phyloP scores from a whole-genome alignment of 2,797 vertebrate species.

The Pagetopsis macropterus region DNA sequence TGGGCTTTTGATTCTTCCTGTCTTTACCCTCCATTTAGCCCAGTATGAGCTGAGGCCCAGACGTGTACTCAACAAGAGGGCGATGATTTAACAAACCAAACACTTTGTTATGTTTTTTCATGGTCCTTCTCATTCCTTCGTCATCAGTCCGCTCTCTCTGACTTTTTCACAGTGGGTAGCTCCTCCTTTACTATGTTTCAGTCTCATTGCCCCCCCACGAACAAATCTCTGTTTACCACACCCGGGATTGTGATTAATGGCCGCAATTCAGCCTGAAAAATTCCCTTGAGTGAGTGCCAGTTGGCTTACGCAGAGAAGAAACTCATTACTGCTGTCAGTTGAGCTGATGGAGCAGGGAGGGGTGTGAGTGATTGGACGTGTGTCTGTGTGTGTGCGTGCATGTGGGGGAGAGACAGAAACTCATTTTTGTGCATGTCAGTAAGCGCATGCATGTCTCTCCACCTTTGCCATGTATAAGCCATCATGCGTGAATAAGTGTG shows the following conservation, averaged over 20 bases:
- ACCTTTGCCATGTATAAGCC: slow-evolving; percentile 54
- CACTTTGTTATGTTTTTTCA: slow-evolving; percentile 32
- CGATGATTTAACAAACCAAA: slow-evolving; percentile 16
- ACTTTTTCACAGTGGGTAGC: slow-evolving; percentile 41
- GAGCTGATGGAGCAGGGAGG: slow-evolving; percentile 79
- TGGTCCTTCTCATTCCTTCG: slow-evolving; percentile 17
- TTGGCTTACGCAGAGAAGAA: slow-evolving; percentile 86
- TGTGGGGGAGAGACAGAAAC: slow-evolving; percentile 27
- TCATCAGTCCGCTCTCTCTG: slow-evolving; percentile 22
- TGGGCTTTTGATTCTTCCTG: slow-evolving; percentile 46
- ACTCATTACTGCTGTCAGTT: slow-evolving; percentile 88
- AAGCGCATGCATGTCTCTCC: slow-evolving; percentile 43
- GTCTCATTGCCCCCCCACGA: slow-evolving; percentile 48
- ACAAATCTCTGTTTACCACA: slow-evolving; percentile 71
- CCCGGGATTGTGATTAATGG: slow-evolving; percentile 90
- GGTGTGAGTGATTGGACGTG: slow-evolving; percentile 59
- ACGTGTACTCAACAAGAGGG: slow-evolving; percentile 10
- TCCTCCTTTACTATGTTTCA: slow-evolving; percentile 50
- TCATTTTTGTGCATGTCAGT: slow-evolving; percentile 61
- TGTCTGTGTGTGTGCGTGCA: slow-evolving; percentile 20
- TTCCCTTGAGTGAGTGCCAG: slow-evolving; percentile 90
- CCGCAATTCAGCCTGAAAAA: slow-evolving; percentile 88
- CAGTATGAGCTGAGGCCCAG: slow-evolving; percentile 26
- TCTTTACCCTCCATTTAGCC: slow-evolving; percentile 45
- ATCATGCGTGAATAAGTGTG: slow-evolving; percentile 63